These are phyloP conservation scores for Anas platyrhynchos DNA, from an alignment of 2,113 vertebrate species.

Conservation along the genomic window DNA sequence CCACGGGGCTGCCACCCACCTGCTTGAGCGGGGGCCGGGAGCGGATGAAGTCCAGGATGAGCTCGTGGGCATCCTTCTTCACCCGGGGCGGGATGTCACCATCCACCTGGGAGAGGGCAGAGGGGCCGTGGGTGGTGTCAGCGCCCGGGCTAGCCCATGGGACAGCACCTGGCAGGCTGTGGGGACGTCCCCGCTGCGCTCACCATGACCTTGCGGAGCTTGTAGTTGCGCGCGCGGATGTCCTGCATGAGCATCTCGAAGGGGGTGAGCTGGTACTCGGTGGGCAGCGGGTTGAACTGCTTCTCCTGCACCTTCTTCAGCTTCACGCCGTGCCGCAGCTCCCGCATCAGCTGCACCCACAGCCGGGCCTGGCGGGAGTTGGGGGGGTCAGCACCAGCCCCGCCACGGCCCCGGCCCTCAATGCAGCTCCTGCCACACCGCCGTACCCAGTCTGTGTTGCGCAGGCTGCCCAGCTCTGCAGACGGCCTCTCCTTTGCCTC, in stretches of 20 bases:
- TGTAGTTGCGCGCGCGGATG: conserved; percentile 90
- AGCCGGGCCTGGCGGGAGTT: conserved; percentile 83
- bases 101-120: conserved; percentile 79
- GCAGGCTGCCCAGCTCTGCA: conserved; percentile 85
- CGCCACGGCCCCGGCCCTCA: neutral
- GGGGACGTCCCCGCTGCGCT: neutral
- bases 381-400: neutral
- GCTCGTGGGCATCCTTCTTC: conserved; percentile 91
- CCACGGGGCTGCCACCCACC: neutral
- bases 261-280: conserved; percentile 94
- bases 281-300: conserved; percentile 90
- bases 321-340: conserved; percentile 93
- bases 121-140: rapidly evolving
- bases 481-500: conserved; percentile 71
- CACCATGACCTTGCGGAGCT: conserved; percentile 97
- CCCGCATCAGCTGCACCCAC: conserved; percentile 97
- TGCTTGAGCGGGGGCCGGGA: conserved; percentile 94
- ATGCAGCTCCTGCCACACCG: rapidly evolving
- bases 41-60: conserved; percentile 95
- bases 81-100: conserved; percentile 89
- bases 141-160: rapidly evolving
- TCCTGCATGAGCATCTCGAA: conserved; percentile 99
- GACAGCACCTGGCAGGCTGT: rapidly evolving
- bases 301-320: conserved; percentile 95
- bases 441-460: conserved; percentile 92